Evolutionary conservation across 1,140 invertebrate genomes (phyloP), one percentile per base, ranked within the genome.

Genomic region (Gryllus bimaculatus): DNA sequence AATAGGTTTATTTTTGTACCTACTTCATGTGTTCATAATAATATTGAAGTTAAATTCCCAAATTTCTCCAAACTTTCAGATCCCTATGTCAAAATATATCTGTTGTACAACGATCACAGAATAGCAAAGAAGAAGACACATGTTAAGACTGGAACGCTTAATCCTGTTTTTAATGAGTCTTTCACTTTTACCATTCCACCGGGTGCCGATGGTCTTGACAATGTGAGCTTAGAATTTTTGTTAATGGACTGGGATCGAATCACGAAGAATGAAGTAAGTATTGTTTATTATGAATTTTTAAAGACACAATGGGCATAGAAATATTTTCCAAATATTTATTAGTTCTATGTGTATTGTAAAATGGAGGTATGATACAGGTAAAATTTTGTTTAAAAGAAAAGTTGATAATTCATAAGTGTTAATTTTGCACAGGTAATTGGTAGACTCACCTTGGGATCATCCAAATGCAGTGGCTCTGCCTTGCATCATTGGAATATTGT

Each of bases 101-200:
- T 99, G 82, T 88, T 98, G 8, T 96, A 95, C 86, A 98, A 99
- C 86, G 95, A 95, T n/a, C 96, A 99, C 85, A 91, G 97, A 80
- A 96, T 99, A 81, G 95, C 96, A 74, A 99, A 99, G 88, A 99
- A 99, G 90, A 99, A 99, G 88, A 99, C 98, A 0, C 97, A 98
- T 84, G 96, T 99, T 47, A 99, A 99, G 89, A 99, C 98, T 85
- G 91, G 96, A 49, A 99, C 98, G 7, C 88, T 98, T 78, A 98
- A 97, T 87, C 98, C 98, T 0, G 96, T 99, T 76, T 99, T 98
- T 88, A 99, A 99, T 87, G 98, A 99, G 87, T 97, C 95, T 21
- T 99, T 95, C 84, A 93, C 94, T 21, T 95, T 95, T 84, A 94
- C 95, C 80, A 93, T 95, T 81, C 94, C 94, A 0, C 87, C 87